Evolutionary conservation across 2,113 vertebrate genomes (phyloP), one percentile per base, ranked within the genome.

Genomic region (Oryzias woworae): DNA sequence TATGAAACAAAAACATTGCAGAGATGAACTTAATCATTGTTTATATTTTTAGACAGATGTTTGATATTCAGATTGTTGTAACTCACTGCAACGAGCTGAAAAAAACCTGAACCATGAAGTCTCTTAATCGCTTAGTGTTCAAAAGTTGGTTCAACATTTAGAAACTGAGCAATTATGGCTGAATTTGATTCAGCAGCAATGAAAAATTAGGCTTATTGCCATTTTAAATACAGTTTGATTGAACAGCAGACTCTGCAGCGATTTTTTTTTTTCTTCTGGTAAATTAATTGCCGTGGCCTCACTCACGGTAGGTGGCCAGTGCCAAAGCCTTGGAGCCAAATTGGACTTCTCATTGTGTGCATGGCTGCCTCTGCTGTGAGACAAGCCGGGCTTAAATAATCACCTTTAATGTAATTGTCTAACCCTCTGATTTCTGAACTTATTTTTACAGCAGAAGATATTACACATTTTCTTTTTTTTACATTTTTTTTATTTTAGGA

Each of bases 251-350:
- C 36, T 42, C 2, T 17, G 47, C 31, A 49, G 24, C 26, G 20
- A 20, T 20, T 20, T 20, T 31, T 41, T 45, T 49, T n/a, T 17
- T 43, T 14, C 17, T 42, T 17, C 44, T 23, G 47, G 65, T 36
- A 57, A 57, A 63, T 53, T 0, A 50, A 64, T 68, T 50, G 24
- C 47, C 44, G 22, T 45, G 43, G 55, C 47, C 63, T 71, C 24
- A 68, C 43, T 61, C 46, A 23, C 58, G 24, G 26, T 26, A 54
- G 20, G 20, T 64, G 24, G 48, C 22, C 22, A 48, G 23, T 15
- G 41, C n/a, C 22, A 52, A 58, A 55, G 26, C 22, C 50, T 61
- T 46, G 23, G 22, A 58, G 44, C 31, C 36, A n/a, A 31, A 69
- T 17, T 50, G 22, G 23, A 65, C 15, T 61, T 16, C 44, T 69